A percentile compares a stretch with the other conserved stretches of the same genome.
Conservation (phyloP, 2,797 vertebrate species). For the Pyrrhura leucotis region DNA sequence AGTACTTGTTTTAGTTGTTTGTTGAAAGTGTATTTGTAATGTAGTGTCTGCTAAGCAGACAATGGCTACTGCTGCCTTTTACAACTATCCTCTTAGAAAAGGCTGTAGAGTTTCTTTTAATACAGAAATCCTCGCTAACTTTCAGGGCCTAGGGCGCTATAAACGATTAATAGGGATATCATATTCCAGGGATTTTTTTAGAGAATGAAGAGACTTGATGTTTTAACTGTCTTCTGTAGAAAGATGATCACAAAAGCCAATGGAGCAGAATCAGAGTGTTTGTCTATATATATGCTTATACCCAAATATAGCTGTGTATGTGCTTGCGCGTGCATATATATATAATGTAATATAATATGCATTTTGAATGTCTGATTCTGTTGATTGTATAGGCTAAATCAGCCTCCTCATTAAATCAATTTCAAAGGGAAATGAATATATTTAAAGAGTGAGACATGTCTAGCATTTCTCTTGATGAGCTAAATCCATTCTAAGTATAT, state of each 20-base stretch:
- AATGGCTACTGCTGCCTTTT: neutral
- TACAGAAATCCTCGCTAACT: neutral
- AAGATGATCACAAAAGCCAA: neutral
- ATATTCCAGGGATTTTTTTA: neutral
- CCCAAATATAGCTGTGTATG: neutral
- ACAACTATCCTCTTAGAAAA: neutral
- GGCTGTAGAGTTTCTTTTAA: neutral
- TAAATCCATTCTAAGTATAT: conserved; percentile 27
- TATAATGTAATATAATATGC: conserved; percentile 21
- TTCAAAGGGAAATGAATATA: conserved; percentile 60
- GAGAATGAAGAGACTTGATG: neutral
- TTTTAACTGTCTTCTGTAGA: neutral
- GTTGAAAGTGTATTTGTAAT: neutral
- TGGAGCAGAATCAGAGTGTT: neutral
- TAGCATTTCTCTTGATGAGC: conserved; percentile 52
- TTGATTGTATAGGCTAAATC: conserved; percentile 62
- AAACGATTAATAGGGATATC: neutral
- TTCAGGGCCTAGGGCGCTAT: neutral
- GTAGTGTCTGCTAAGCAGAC: neutral
- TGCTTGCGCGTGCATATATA: neutral
- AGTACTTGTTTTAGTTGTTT: neutral
- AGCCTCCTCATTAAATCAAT: conserved; percentile 56
- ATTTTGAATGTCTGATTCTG: conserved; percentile 38
- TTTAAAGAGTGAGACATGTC: conserved; percentile 61
- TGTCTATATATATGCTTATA: neutral